These are phyloP conservation scores for Calephelis perditalis DNA, from an alignment of 2,888 invertebrate species.

Conservation along the genomic window DNA sequence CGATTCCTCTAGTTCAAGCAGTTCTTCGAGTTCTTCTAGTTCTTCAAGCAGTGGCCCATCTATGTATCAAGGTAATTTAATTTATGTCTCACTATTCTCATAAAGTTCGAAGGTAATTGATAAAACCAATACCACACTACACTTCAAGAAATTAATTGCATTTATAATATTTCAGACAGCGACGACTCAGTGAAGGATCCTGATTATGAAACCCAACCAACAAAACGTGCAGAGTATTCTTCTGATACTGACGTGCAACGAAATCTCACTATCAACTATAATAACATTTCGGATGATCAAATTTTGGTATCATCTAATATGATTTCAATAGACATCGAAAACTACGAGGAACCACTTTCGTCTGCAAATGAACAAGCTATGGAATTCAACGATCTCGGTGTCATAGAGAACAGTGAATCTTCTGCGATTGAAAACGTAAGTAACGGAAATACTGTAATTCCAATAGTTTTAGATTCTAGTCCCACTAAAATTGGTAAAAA, in stretches of 20 bases:
- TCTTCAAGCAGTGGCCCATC: slow-evolving; percentile 12
- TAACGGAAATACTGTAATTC: slow-evolving; percentile 5
- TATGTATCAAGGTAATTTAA: slow-evolving; percentile 12
- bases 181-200: no score
- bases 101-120: no score
- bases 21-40: slow-evolving; percentile 4
- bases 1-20: slow-evolving; percentile 6
- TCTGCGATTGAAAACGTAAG: slow-evolving; percentile 8
- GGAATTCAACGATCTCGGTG: slow-evolving; percentile 7
- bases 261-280: no score
- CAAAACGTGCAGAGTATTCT: no score
- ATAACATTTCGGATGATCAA: background rate
- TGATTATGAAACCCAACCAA: no score
- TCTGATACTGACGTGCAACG: no score
- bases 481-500: background rate
- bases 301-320: slow-evolving; percentile 2
- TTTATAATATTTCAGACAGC: no score
- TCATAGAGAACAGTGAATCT: slow-evolving; percentile 4
- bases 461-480: slow-evolving; percentile 3
- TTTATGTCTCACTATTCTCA: slow-evolving; percentile 2
- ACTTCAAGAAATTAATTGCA: no score
- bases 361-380: slow-evolving; percentile 7
- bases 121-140: no score
- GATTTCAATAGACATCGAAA: background rate
- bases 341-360: slow-evolving; percentile 5